Conservation (phyloP, 2,888 invertebrate genomes). For the Papilio protenor region DNA sequence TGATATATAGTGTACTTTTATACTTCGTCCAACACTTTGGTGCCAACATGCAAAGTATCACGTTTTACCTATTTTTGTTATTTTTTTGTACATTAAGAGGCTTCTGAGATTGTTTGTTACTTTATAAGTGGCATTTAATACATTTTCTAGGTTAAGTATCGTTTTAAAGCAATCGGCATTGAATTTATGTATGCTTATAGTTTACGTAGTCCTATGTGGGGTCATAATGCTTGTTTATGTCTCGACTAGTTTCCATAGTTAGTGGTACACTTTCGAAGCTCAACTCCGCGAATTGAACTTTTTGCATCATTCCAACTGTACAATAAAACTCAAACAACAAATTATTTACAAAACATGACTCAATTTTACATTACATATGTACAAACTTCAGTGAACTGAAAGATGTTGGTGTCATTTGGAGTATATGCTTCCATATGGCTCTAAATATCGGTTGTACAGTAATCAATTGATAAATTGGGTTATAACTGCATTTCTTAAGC, state of each 20-base stretch:
- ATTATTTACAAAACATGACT: slow-evolving; percentile 17
- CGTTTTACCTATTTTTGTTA: slow-evolving; percentile 49
- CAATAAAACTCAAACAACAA: not conserved
- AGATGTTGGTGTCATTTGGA: slow-evolving; percentile 5
- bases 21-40: slow-evolving; percentile 46
- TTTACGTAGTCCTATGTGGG: slow-evolving; percentile 25
- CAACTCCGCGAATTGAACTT: not conserved
- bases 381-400: not conserved
- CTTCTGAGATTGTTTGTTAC: slow-evolving; percentile 4
- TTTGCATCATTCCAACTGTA: not conserved
- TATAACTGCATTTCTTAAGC: not conserved
- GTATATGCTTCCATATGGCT: slow-evolving; percentile 26
- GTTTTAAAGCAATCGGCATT: not conserved
- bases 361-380: not conserved
- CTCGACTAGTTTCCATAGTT: slow-evolving; percentile 45
- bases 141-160: not conserved
- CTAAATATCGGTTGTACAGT: slow-evolving; percentile 3
- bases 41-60: slow-evolving; percentile 72
- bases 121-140: not conserved
- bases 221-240: slow-evolving; percentile 45
- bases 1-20: slow-evolving; percentile 52
- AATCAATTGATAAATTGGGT: not conserved
- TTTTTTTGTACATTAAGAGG: slow-evolving; percentile 39
- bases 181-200: slow-evolving; percentile 34
- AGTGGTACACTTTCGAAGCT: slow-evolving; percentile 31